Evolutionary conservation across 2,113 vertebrate genomes (phyloP).

Genomic region (Pygathrix nemaeus): DNA sequence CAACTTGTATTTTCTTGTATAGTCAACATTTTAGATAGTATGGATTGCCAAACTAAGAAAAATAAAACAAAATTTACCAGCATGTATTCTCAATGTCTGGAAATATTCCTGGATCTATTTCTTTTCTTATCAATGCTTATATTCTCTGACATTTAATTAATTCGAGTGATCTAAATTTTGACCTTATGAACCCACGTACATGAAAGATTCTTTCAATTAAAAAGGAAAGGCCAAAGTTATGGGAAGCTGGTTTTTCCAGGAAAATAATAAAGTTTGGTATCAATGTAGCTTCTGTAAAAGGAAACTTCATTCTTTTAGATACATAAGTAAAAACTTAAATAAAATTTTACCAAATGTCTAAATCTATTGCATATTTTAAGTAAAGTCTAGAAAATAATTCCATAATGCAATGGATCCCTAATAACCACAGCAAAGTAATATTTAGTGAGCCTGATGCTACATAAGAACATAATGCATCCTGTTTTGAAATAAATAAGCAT

Average conservation of each 20-base stretch:
- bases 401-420: background rate
- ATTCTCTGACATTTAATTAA: background rate
- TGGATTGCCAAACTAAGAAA: background rate
- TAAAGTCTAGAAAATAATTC: background rate
- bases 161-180: background rate
- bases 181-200: background rate
- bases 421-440: background rate
- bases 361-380: background rate
- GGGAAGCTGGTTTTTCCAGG: background rate
- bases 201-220: background rate
- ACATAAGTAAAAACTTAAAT: background rate
- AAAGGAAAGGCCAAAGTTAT: background rate
- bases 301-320: background rate
- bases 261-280: background rate
- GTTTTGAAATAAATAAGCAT: background rate
- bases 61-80: background rate
- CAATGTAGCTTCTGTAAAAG: background rate
- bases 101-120: background rate
- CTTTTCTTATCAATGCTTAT: background rate
- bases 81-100: background rate
- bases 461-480: background rate
- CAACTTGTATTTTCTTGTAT: background rate
- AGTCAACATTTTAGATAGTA: background rate
- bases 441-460: background rate
- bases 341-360: background rate